These are phyloP conservation scores for Parnassius orleans DNA, from an alignment of 2,888 invertebrate species.

Conservation along the genomic window DNA sequence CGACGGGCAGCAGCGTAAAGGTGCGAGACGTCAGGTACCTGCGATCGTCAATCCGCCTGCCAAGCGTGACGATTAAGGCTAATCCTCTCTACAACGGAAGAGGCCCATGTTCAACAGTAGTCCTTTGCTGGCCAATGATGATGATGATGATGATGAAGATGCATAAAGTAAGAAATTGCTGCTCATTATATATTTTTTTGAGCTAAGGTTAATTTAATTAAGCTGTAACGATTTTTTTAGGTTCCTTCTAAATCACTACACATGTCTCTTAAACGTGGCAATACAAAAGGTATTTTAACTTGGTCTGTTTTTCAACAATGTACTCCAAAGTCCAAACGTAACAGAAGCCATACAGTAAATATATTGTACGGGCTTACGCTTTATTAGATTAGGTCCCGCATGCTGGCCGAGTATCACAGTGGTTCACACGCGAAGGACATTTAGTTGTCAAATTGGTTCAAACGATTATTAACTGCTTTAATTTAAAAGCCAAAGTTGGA, in stretches of 20 bases:
- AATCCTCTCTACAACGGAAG: too few relatives aligned
- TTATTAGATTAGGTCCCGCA: constrained; percentile 64
- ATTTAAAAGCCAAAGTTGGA: constrained; percentile 5
- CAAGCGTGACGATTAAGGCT: too few relatives aligned
- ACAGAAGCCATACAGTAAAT: constrained; percentile 59
- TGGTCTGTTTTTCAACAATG: constrained; percentile 8
- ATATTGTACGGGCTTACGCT: constrained; percentile 50
- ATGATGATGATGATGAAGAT: too few relatives aligned
- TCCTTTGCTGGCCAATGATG: too few relatives aligned
- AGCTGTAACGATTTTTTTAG: neutral
- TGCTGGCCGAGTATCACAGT: constrained; percentile 23
- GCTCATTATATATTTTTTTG: too few relatives aligned
- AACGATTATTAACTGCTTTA: neutral
- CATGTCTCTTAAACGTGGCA: constrained; percentile 11
- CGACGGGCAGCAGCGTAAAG: too few relatives aligned
- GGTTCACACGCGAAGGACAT: constrained; percentile 25
- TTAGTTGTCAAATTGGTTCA: constrained; percentile 8
- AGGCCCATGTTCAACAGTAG: too few relatives aligned
- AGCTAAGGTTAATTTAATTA: too few relatives aligned
- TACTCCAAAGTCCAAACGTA: constrained; percentile 23
- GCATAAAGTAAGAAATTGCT: too few relatives aligned
- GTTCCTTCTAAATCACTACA: constrained; percentile 9
- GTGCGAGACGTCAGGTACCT: too few relatives aligned
- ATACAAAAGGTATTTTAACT: constrained; percentile 1
- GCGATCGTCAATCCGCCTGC: too few relatives aligned